Evolutionary conservation across 2,797 vertebrate genomes (phyloP), one percentile per base, ranked within the genome.

Genomic region (Craterocephalus amniculus): DNA sequence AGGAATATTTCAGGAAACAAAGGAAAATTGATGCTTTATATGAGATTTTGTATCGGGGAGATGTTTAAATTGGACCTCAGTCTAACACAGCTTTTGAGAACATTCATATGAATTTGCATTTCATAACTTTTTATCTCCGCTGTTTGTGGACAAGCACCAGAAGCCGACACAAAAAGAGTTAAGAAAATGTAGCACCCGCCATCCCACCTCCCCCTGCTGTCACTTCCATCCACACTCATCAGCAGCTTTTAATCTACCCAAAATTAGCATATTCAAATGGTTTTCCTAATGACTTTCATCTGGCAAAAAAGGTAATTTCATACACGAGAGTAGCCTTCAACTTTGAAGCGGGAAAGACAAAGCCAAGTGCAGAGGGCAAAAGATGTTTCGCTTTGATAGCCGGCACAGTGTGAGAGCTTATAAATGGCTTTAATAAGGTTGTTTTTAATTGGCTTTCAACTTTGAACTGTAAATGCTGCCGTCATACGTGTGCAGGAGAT

Each of bases 201-300:
- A 34, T 57, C 48, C 67, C 24, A 10, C 18, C 61, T 20, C 29
- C 24, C 40, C 5, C 32, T n/a, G 0, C 74, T 7, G 18, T 40
- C 40, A 2, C 74, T 57, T 3, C 31, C 73, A 75, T 81, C 76
- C 79, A 27, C 72, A 26, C 80, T 87, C 83, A 89, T 91, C 86
- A 89, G 83, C 84, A 89, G 76, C 85, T 90, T 90, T 73, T 91
- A 88, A 91, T 91, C 88, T 88, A 0, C n/a, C 29, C 24, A 26
- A 70, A 85, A 91, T 91, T 89, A 81, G 72, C 88, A 91, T 92
- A 88, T 89, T 89, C 77, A 87, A 88, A 90, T 87, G 66, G 68
- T 76, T 90, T 89, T 86, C 79, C 79, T 92, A 83, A 91, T 92
- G 87, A 92, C 85, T 93, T 92, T 90, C 79, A 91, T 84, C 54